Conservation (phyloP, 2,113 vertebrate genomes). For the Python bivittatus region DNA sequence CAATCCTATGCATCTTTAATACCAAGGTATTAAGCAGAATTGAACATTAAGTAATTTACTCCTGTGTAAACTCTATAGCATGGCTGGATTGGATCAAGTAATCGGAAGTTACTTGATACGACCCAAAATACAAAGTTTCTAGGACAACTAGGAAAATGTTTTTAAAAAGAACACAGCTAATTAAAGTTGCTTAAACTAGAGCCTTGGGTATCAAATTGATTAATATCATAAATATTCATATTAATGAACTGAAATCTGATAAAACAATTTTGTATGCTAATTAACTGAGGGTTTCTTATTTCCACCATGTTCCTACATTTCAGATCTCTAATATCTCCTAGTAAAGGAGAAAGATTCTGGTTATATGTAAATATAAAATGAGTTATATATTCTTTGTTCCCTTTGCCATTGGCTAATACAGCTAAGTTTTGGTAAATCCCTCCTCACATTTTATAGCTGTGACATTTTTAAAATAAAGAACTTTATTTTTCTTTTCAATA, state of each 20-base stretch:
- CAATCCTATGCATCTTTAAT: neutral
- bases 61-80: neutral
- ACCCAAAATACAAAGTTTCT: neutral
- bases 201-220: neutral
- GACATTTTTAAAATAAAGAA: neutral
- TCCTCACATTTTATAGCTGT: neutral
- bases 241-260: slow-evolving; percentile 5
- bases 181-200: slow-evolving; percentile 7
- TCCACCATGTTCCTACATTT: neutral
- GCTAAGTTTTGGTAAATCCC: neutral
- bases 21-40: neutral
- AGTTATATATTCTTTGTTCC: neutral
- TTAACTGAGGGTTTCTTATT: neutral
- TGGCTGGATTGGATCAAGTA: too few species aligned
- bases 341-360: neutral
- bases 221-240: slow-evolving; percentile 7
- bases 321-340: too few species aligned
- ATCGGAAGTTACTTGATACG: neutral
- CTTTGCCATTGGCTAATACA: neutral
- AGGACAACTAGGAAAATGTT: neutral
- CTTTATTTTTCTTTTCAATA: neutral
- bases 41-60: neutral
- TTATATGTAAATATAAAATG: neutral
- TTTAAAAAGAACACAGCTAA: neutral
- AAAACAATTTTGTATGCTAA: neutral